Percentiles rank a stretch among this genome's conserved stretches.
Evolutionary conservation across 1,140 invertebrate species (phyloP).

Genomic region (Cydia splendana): DNA sequence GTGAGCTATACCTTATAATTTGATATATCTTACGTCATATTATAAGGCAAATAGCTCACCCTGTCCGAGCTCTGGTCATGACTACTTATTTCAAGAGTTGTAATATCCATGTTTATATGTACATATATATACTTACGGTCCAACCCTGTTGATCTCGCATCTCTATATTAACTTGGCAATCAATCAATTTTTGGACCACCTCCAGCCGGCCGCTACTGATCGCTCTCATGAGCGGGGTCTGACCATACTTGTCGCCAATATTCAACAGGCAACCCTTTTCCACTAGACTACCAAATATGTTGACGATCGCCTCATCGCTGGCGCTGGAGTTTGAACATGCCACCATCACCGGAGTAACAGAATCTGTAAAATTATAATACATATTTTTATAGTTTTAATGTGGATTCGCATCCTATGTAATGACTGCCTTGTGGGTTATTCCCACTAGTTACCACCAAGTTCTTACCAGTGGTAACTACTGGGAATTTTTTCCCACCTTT

Average conservation of each 20-base stretch:
- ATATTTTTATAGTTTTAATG: neutral
- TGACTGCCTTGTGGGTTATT: too few relatives aligned
- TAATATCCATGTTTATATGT: neutral
- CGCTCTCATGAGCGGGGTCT: conserved; percentile 81
- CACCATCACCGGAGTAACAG: conserved; percentile 80
- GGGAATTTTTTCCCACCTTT: too few relatives aligned
- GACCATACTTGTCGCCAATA: conserved; percentile 72
- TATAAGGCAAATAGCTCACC: too few relatives aligned
- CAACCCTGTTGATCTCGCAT: conserved; percentile 77
- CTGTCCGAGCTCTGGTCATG: too few relatives aligned
- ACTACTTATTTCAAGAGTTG: too few relatives aligned
- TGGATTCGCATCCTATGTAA: too few relatives aligned
- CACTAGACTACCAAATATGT: conserved; percentile 61
- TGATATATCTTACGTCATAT: too few relatives aligned
- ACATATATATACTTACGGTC: conserved; percentile 70
- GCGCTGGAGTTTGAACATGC: conserved; percentile 67
- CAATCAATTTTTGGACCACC: conserved; percentile 75
- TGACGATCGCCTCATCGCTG: conserved; percentile 52
- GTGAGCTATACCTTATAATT: too few relatives aligned
- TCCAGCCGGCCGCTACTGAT: conserved; percentile 64
- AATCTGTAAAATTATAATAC: conserved; percentile 65
- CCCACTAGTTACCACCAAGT: too few relatives aligned
- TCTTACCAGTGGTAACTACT: too few relatives aligned
- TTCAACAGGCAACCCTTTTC: conserved; percentile 63
- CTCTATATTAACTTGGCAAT: conserved; percentile 76